A percentile compares a stretch with the other conserved stretches of the same genome.
Evolutionary conservation across 2,797 vertebrate genomes (phyloP).

Genomic region (Avahi laniger): DNA sequence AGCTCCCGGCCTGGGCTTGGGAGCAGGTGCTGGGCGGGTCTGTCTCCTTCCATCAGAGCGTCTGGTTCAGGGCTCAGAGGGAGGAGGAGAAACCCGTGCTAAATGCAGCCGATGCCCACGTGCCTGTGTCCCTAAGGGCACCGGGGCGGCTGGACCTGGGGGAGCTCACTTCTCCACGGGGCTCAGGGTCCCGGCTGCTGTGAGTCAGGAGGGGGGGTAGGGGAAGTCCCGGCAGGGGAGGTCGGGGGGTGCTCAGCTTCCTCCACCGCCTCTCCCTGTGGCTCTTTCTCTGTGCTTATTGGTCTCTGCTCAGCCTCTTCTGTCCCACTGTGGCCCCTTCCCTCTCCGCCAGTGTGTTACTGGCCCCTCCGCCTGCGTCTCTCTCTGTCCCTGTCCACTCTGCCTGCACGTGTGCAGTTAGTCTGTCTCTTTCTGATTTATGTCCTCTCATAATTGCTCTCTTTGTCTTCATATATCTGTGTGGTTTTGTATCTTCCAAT

Average conservation of each 20-base stretch:
- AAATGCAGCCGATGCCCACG: background rate
- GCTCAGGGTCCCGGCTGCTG: background rate
- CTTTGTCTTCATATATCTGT: background rate
- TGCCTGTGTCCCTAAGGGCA: background rate
- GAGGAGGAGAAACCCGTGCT: background rate
- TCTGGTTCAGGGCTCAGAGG: background rate
- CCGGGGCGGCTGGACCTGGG: background rate
- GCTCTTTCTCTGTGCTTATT: background rate
- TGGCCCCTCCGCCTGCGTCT: background rate
- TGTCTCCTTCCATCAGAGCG: background rate
- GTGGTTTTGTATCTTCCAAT: background rate
- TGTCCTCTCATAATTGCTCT: background rate
- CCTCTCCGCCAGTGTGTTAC: rapidly evolving
- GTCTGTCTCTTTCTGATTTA: background rate
- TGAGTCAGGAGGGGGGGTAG: background rate
- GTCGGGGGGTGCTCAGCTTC: background rate
- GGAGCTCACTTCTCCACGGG: background rate
- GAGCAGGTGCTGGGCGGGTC: background rate
- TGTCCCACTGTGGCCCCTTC: background rate
- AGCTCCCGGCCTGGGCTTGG: background rate
- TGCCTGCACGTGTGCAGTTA: background rate
- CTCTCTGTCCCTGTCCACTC: background rate
- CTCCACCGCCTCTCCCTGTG: rapidly evolving
- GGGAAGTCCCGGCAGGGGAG: background rate
- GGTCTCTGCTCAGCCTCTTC: background rate